Base-by-base conservation (phyloP, 2,888 invertebrate genomes). In the Falcaria lacertinaria region DNA sequence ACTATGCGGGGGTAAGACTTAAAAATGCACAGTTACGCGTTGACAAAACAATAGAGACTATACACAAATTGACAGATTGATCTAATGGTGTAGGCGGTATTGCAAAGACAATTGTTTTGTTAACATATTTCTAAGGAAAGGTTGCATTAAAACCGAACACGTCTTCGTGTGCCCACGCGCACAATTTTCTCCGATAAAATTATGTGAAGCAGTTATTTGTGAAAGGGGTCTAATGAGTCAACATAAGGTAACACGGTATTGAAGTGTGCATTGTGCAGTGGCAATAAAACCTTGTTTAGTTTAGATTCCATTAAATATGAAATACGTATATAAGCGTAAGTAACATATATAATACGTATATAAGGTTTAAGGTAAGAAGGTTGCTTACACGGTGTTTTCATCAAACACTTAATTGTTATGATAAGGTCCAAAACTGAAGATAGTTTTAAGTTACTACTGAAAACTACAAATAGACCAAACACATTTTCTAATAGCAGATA, bases 181-280 rank as follows among this genome's bases (percentile, higher is more conserved):
- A 74, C 79, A 80, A 80, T 82, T 80, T 85, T 80, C 80, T 78
- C 74, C 78, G 79, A 81, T 85, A 80, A 82, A 84, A 82, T 80
- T 80, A 82, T 82, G 80, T 75, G 79, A 83, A 83, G 70, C 78
- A 78, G 74, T 79, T 80, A 80, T 80, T 80, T 76, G 76, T 68
- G 65, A 69, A 66, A 64, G 58, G 57, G 66, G 69, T 70, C 70
- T 84, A 85, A 85, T 85, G 81, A 83, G 80, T 64, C 75, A 67
- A 79, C 84, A 84, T 82, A 81, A 81, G 83, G 81, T 81, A 81
- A 76, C 74, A 65, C 58, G 63, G 58, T 68, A 65, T 70, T 63
- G 60, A 50, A 69, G 56, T 68, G 57, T 53, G 52, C 60, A 62
- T 11, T 0, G 0, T 4, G 2, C 63, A 77, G 79, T 71, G 74